Evolutionary conservation across 1,140 invertebrate genomes (phyloP).

Genomic region (Hesperophylax magnus): DNA sequence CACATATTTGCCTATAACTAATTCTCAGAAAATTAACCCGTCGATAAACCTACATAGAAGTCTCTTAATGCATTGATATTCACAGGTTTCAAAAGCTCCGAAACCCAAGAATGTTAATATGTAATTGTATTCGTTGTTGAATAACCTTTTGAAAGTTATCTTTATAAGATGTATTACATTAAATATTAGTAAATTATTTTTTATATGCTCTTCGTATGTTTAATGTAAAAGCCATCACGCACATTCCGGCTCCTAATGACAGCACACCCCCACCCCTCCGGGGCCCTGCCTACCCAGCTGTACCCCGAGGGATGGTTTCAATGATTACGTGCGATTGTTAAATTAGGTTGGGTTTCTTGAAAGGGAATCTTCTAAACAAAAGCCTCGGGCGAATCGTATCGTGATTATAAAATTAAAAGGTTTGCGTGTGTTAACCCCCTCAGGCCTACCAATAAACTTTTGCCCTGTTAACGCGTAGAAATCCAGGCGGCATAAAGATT

Average conservation of each 20-base stretch:
- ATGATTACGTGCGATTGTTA: constrained; percentile 51
- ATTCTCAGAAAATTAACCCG: too few relatives aligned
- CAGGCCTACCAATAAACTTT: background rate
- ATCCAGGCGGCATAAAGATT: background rate
- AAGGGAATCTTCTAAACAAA: constrained; percentile 54
- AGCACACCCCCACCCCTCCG: background rate
- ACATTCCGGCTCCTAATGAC: constrained; percentile 43
- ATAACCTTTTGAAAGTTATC: background rate
- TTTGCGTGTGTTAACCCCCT: constrained; percentile 18
- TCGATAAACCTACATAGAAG: too few relatives aligned
- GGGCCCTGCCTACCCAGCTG: background rate
- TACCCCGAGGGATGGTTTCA: constrained; percentile 30
- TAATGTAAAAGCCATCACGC: constrained; percentile 52
- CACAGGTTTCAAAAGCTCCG: too few relatives aligned
- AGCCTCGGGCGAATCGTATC: constrained; percentile 39
- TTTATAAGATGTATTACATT: background rate
- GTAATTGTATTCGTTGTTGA: too few relatives aligned
- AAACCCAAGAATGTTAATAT: too few relatives aligned
- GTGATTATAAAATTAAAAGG: constrained; percentile 41
- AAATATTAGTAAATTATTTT: background rate
- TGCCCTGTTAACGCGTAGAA: constrained; percentile 10
- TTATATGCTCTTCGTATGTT: background rate
- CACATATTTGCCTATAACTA: too few relatives aligned
- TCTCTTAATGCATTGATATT: too few relatives aligned
- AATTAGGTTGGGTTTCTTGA: constrained; percentile 52